Percentiles rank a stretch among this genome's conserved stretches.
phyloP scores from a whole-genome alignment of 2,888 invertebrate species.

The Deilephila porcellus region DNA sequence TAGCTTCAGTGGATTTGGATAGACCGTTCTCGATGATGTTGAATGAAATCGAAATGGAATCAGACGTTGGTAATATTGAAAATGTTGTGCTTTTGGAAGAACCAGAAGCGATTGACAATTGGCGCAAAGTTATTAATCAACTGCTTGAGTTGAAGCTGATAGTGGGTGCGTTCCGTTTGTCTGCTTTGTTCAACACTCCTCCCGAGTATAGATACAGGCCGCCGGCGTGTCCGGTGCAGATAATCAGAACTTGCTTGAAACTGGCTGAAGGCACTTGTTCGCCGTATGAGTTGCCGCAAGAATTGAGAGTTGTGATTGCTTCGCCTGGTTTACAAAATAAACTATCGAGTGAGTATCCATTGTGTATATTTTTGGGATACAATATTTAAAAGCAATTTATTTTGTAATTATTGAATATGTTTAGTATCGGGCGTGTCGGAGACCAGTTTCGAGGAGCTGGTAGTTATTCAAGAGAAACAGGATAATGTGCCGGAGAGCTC shows the following conservation, averaged over 20 bases:
- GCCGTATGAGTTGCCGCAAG: slow-evolving; percentile 86
- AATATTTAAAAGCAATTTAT: no score
- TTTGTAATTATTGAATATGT: no score
- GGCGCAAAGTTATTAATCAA: slow-evolving; percentile 80
- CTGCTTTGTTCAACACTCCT: slow-evolving; percentile 81
- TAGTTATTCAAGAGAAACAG: slow-evolving; percentile 75
- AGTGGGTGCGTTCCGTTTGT: slow-evolving; percentile 85
- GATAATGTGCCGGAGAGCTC: slow-evolving; percentile 63
- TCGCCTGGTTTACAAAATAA: slow-evolving; percentile 70
- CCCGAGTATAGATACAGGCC: slow-evolving; percentile 67
- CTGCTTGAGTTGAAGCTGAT: slow-evolving; percentile 85
- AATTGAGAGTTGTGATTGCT: slow-evolving; percentile 85
- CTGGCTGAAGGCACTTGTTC: slow-evolving; percentile 86
- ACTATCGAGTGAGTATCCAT: slow-evolving; percentile 62
- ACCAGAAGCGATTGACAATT: slow-evolving; percentile 68
- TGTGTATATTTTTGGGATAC: background rate
- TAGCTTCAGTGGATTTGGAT: slow-evolving; percentile 60
- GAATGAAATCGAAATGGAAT: slow-evolving; percentile 75
- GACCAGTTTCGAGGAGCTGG: slow-evolving; percentile 78
- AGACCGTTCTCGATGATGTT: slow-evolving; percentile 70
- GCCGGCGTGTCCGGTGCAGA: slow-evolving; percentile 80
- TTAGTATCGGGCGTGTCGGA: slow-evolving; percentile 76
- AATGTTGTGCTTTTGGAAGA: slow-evolving; percentile 69
- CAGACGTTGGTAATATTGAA: slow-evolving; percentile 75
- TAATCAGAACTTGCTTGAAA: slow-evolving; percentile 86